Conservation (phyloP, 2,888 invertebrate genomes). For the Drosophila meridionalis region DNA sequence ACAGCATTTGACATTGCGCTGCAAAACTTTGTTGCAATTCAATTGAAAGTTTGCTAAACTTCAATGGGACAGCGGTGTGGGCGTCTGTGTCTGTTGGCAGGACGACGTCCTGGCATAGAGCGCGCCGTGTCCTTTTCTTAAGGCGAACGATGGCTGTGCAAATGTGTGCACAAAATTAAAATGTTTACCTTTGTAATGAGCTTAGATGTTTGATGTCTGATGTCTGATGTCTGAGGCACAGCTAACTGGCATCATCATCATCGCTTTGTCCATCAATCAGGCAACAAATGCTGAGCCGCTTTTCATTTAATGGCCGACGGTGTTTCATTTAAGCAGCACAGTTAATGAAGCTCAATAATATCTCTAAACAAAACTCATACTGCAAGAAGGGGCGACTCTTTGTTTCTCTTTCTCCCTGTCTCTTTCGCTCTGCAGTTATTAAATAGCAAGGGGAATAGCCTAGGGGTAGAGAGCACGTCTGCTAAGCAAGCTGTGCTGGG, state of each 20-base stretch:
- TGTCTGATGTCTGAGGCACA: slow-evolving; percentile 21
- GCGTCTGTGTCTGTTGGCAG: not conserved
- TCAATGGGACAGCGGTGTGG: not conserved
- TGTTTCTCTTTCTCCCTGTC: not conserved
- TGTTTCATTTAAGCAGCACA: not conserved
- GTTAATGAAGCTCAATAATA: not conserved
- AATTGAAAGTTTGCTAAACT: slow-evolving; percentile 18
- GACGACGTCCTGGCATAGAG: slow-evolving; percentile 6
- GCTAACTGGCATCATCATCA: slow-evolving; percentile 2
- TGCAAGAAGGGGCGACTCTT: too few relatives aligned
- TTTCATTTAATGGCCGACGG: not conserved
- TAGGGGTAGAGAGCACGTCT: not conserved
- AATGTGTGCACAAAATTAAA: slow-evolving; percentile 53
- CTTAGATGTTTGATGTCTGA: slow-evolving; percentile 31
- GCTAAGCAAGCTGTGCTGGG: not conserved
- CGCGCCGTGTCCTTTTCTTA: not conserved
- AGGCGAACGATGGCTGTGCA: slow-evolving; percentile 17
- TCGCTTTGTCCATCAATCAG: slow-evolving; percentile 47
- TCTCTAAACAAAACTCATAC: not conserved
- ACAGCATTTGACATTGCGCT: not conserved
- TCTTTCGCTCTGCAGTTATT: not conserved
- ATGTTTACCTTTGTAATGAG: slow-evolving; percentile 58
- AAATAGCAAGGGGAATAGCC: not conserved
- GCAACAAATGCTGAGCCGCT: not conserved
- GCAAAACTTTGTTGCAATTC: slow-evolving; percentile 13